Evolutionary conservation across 2,797 vertebrate genomes (phyloP).

Genomic region (Coranthus polyacanthus): DNA sequence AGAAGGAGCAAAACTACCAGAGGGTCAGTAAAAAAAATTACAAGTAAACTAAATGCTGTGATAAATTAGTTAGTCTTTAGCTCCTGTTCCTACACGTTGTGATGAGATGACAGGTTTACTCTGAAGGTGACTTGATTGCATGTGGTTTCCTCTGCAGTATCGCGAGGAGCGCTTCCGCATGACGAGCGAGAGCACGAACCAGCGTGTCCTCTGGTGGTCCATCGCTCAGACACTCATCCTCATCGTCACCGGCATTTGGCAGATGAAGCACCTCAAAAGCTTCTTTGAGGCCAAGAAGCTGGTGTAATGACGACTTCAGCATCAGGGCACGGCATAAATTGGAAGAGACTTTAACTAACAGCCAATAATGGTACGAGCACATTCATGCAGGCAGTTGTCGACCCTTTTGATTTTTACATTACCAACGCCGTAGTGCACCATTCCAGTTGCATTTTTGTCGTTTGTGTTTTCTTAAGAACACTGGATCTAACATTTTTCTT

Average conservation of each 20-base stretch:
- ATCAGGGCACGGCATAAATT: not conserved
- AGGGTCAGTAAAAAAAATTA: slow-evolving; percentile 83
- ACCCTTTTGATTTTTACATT: slow-evolving; percentile 16
- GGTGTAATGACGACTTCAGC: slow-evolving; percentile 82
- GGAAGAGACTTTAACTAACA: slow-evolving; percentile 5
- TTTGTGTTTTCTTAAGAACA: slow-evolving; percentile 19
- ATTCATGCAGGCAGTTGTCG: slow-evolving; percentile 11
- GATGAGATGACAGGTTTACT: too few species aligned
- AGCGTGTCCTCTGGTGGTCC: slow-evolving; percentile 97
- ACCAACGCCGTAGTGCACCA: slow-evolving; percentile 1
- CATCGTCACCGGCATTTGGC: slow-evolving; percentile 95
- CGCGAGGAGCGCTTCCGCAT: slow-evolving; percentile 95
- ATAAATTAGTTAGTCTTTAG: not conserved
- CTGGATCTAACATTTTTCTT: slow-evolving; percentile 4
- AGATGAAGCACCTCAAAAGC: slow-evolving; percentile 97
- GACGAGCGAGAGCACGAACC: slow-evolving; percentile 97
- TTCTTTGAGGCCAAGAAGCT: slow-evolving; percentile 98
- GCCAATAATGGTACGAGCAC: slow-evolving; percentile 15
- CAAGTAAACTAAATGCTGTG: not conserved
- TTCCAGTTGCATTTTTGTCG: slow-evolving; percentile 13
- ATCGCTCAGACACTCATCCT: slow-evolving; percentile 96
- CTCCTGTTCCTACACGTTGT: too few species aligned
- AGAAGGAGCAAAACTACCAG: slow-evolving; percentile 98
- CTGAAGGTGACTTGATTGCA: not conserved
- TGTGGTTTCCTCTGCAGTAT: slow-evolving; percentile 80